Percentiles rank a stretch among this genome's conserved stretches.
Conservation (phyloP, 2,888 invertebrate species). For the Noctua pronuba region DNA sequence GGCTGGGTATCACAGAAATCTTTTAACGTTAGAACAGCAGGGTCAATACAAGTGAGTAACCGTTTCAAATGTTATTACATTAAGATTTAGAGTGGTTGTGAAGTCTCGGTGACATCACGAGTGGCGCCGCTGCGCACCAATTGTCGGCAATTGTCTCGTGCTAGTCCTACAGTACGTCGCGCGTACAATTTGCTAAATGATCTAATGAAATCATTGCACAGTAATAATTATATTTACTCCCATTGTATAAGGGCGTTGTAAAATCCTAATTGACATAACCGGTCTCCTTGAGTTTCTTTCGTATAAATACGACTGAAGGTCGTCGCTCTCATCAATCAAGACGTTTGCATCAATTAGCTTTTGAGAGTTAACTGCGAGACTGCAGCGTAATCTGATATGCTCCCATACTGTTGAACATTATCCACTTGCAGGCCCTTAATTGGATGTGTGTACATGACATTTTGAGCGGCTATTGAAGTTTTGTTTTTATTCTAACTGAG, state of each 20-base stretch:
- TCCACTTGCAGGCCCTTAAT: conserved; percentile 75
- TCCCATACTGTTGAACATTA: conserved; percentile 68
- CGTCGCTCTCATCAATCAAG: conserved; percentile 84
- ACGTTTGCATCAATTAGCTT: conserved; percentile 85
- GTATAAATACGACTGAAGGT: conserved; percentile 77
- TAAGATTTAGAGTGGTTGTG: conserved; percentile 66
- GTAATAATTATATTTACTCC: conserved; percentile 81
- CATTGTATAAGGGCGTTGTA: conserved; percentile 77
- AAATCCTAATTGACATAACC: conserved; percentile 72
- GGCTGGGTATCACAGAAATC: conserved; percentile 38
- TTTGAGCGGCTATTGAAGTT: conserved; percentile 68
- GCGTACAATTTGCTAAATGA: conserved; percentile 75
- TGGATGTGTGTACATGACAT: conserved; percentile 74
- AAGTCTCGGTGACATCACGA: conserved; percentile 84
- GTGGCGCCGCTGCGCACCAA: conserved; percentile 87
- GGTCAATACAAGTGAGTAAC: conserved; percentile 44
- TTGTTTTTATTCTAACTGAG: conserved; percentile 58
- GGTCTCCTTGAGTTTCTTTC: conserved; percentile 66
- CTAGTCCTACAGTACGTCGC: conserved; percentile 69
- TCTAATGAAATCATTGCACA: conserved; percentile 84
- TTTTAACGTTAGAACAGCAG: conserved; percentile 28
- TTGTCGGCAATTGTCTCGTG: conserved; percentile 87
- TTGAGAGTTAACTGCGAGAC: conserved; percentile 76
- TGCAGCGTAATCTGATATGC: conserved; percentile 83
- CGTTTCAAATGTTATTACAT: conserved; percentile 61